These are phyloP conservation scores for Paedocypris sp. DNA, from an alignment of 2,113 vertebrate genomes.

Conservation along the genomic window DNA sequence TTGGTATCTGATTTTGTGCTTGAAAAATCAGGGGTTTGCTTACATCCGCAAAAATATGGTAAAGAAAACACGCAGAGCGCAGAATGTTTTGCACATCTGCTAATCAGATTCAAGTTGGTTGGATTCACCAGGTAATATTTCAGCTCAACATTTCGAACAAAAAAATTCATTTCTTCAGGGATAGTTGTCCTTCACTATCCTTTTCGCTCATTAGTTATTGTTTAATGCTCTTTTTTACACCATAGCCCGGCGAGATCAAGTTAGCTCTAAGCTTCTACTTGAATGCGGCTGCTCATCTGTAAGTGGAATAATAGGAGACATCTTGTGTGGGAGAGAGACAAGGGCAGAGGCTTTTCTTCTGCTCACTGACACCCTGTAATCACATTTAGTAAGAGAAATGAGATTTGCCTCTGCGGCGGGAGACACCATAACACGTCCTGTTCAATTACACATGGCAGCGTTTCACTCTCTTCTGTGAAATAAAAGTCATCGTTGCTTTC, in stretches of 20 bases:
- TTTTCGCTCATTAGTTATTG: neutral
- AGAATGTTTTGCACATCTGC: slow-evolving; percentile 24
- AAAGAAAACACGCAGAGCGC: no score
- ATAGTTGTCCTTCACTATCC: neutral
- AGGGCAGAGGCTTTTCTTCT: slow-evolving; percentile 19
- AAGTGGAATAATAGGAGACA: slow-evolving; percentile 20
- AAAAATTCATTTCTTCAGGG: neutral
- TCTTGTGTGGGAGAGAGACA: slow-evolving; percentile 24
- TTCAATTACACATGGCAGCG: slow-evolving; percentile 27
- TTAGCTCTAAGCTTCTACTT: slow-evolving; percentile 1
- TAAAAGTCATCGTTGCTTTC: slow-evolving; percentile 4
- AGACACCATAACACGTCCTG: slow-evolving; percentile 35
- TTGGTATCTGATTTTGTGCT: no score
- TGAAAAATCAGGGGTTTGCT: no score
- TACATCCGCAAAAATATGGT: no score
- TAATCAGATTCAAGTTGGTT: slow-evolving; percentile 23
- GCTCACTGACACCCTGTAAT: slow-evolving; percentile 26
- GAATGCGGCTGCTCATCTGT: slow-evolving; percentile 16
- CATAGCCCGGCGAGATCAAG: neutral
- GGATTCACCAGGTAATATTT: neutral
- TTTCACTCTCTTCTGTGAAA: slow-evolving; percentile 14
- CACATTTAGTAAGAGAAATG: slow-evolving; percentile 32
- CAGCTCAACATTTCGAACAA: neutral
- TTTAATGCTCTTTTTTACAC: neutral
- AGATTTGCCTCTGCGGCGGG: slow-evolving; percentile 26